phyloP scores from a whole-genome alignment of 2,113 vertebrate genomes.

The Myodes glareolus region DNA sequence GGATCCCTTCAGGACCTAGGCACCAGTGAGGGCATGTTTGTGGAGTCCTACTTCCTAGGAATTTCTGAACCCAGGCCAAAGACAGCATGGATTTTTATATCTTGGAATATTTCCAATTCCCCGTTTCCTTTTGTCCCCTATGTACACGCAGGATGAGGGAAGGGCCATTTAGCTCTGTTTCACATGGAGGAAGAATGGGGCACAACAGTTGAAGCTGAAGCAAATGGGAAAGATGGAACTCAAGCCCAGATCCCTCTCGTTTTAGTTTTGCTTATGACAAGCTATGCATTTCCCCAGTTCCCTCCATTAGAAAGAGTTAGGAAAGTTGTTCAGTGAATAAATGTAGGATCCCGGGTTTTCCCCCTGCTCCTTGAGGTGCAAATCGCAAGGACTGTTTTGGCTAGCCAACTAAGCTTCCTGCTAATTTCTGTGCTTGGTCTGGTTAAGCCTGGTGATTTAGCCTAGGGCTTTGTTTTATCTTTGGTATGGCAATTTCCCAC shows the following conservation, averaged over 20 bases:
- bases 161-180: slow-evolving; percentile 44
- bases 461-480: too few species aligned
- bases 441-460: too few species aligned
- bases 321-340: neutral
- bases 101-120: slow-evolving; percentile 30
- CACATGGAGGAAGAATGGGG: neutral
- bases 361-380: too few species aligned
- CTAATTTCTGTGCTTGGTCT: too few species aligned
- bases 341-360: too few species aligned
- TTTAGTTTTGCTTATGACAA: neutral
- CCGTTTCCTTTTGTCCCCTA: neutral
- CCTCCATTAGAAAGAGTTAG: neutral
- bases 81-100: slow-evolving; percentile 57
- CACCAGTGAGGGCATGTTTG: neutral
- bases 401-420: too few species aligned
- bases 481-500: too few species aligned
- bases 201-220: neutral
- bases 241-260: neutral
- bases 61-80: slow-evolving; percentile 47
- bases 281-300: accelerated
- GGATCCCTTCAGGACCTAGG: too few species aligned
- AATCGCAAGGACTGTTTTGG: too few species aligned
- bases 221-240: neutral
- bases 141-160: neutral
- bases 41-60: neutral